These are phyloP conservation scores for Pseudocheirus occidentalis DNA, from an alignment of 2,797 vertebrate species.

Conservation along the genomic window DNA sequence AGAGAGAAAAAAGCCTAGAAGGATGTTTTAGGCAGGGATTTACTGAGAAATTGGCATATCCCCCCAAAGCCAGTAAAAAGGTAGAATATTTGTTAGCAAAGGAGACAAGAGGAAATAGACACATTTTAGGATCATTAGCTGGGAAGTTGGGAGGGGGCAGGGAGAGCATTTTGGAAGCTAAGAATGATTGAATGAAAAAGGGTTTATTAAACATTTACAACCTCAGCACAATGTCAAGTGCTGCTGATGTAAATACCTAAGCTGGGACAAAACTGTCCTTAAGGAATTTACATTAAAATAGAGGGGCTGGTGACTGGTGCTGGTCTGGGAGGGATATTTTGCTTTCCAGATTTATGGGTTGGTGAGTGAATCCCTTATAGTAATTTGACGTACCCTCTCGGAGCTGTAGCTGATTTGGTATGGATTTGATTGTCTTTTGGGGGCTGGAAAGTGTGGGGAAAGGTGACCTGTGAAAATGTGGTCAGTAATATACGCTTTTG, in stretches of 20 bases:
- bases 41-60: not conserved
- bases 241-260: not conserved
- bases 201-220: not conserved
- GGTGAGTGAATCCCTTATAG: not conserved
- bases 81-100: not conserved
- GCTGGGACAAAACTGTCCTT: not conserved
- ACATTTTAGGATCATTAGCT: not conserved
- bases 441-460: rapidly evolving
- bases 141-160: not conserved
- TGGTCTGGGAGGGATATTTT: not conserved
- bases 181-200: not conserved
- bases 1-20: not conserved
- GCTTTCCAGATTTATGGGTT: not conserved
- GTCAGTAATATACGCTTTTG: not conserved
- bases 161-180: not conserved
- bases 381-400: not conserved
- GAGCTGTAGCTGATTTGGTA: not conserved
- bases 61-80: not conserved
- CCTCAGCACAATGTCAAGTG: not conserved
- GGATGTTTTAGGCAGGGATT: not conserved
- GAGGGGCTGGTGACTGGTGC: not conserved
- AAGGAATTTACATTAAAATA: not conserved
- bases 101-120: too few species aligned
- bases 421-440: not conserved
- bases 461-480: not conserved